Base-by-base conservation (phyloP, 35 echinoderm and acorn worm genomes). In the Ptychodera flava region DNA sequence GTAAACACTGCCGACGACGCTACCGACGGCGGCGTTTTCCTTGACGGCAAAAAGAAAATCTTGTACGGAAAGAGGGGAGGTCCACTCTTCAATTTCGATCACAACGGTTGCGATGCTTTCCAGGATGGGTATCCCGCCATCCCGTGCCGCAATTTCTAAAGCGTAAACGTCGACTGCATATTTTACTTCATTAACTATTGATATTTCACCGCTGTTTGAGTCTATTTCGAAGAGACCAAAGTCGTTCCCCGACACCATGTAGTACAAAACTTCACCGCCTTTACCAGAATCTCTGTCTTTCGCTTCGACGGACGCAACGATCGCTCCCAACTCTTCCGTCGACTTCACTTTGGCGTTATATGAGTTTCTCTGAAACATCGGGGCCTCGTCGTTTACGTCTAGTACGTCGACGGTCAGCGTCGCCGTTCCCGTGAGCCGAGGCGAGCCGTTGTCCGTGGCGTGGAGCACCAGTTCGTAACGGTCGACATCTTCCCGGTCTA, bases 371-470 rank as follows among this genome's bases (percentile, higher is more conserved):
- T 83, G 86, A 33, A 99, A 99, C 15, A 90, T 33, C 29, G 96
- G 96, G 12, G 33, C 1, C 16, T 99, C 94, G 90, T 99, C 96
- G 77, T 94, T 99, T 27, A 99, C n/a, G 84, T 99, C 92, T 31
- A 90, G 87, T 2, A 94, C 85, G 27, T 81, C 85, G 35, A 99
- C 79, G 37, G 91, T 85, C 2, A 99, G 88, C 27, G 45, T 78
- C 0, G 93, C 92, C 16, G 90, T 81, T 22, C 90, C 83, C 16
- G 85, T 79, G 28, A 85, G 76, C 0, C 37, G 36, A 28, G 88
- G 92, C 31, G 80, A 15, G 32, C 93, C 96, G 14, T 81, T 38
- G 52, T 99, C 96, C 0, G 84, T 52, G 29, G 88, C 96, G 31
- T 79, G 85, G 0, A 97, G 85, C 14, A 28, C 82, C 76, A 99